Conservation (phyloP, 2,888 invertebrate species). For the Cheilosia urbana region DNA sequence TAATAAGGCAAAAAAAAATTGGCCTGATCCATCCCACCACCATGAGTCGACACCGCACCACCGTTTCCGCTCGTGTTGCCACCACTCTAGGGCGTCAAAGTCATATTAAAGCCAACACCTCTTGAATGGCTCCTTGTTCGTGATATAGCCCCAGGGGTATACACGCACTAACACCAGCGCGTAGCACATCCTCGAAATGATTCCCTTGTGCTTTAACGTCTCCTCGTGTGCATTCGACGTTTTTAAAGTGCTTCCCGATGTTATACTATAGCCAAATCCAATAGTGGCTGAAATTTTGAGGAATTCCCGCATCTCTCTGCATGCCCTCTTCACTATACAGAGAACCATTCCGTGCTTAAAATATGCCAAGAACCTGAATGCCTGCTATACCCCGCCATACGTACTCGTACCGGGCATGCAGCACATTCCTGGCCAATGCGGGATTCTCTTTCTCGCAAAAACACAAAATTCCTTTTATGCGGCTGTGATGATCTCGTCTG, state of each 20-base stretch:
- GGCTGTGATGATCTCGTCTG: slow-evolving; percentile 63
- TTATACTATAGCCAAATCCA: slow-evolving; percentile 49
- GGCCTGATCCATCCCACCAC: not conserved
- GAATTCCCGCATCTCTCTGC: slow-evolving; percentile 41
- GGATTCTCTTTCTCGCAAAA: slow-evolving; percentile 64
- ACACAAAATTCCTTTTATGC: slow-evolving; percentile 73
- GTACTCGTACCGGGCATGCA: slow-evolving; percentile 8
- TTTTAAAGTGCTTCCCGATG: slow-evolving; percentile 64
- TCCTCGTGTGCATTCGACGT: slow-evolving; percentile 54
- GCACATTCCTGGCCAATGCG: slow-evolving; percentile 67
- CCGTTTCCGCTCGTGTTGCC: slow-evolving; percentile 29
- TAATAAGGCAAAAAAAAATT: no score
- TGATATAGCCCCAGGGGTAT: slow-evolving; percentile 60
- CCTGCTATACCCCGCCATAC: slow-evolving; percentile 9
- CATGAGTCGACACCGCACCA: not conserved
- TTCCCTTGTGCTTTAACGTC: slow-evolving; percentile 68
- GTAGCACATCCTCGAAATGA: slow-evolving; percentile 24
- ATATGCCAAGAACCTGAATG: slow-evolving; percentile 74
- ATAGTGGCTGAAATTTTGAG: slow-evolving; percentile 50
- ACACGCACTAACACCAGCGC: slow-evolving; percentile 25
- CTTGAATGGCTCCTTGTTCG: slow-evolving; percentile 64
- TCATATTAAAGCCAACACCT: slow-evolving; percentile 76
- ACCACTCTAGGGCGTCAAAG: slow-evolving; percentile 71
- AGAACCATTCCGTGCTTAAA: slow-evolving; percentile 60
- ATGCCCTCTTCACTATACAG: slow-evolving; percentile 18